Evolutionary conservation across 2,797 vertebrate genomes (phyloP).

Genomic region (Notolabrus celidotus): DNA sequence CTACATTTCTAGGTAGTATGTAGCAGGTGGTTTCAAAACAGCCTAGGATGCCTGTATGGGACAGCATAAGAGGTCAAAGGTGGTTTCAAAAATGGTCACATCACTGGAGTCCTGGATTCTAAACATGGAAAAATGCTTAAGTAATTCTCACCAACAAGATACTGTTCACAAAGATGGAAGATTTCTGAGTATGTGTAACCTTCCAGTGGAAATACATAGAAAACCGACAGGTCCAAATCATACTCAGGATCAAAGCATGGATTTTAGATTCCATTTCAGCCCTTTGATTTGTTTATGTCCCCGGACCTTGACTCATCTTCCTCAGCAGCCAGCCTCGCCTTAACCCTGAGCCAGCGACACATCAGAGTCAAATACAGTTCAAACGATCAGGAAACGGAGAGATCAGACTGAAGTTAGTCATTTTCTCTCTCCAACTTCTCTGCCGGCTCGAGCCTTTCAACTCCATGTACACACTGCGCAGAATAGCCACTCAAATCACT

Average conservation of each 20-base stretch:
- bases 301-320: slow-evolving; percentile 54
- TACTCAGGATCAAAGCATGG: slow-evolving; percentile 36
- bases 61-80: too few relatives aligned
- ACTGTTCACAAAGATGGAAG: background rate
- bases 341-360: slow-evolving; percentile 56
- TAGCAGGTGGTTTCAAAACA: too few relatives aligned
- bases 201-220: background rate
- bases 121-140: too few relatives aligned
- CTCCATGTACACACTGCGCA: slow-evolving; percentile 50
- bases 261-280: slow-evolving; percentile 32
- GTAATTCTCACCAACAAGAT: too few relatives aligned
- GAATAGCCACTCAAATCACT: slow-evolving; percentile 77
- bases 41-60: too few relatives aligned
- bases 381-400: slow-evolving; percentile 58
- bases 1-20: too few relatives aligned
- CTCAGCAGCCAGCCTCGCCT: slow-evolving; percentile 51
- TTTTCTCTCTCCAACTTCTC: slow-evolving; percentile 66
- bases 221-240: slow-evolving; percentile 14
- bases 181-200: slow-evolving; percentile 1
- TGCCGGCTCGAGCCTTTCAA: slow-evolving; percentile 63
- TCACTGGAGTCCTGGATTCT: too few relatives aligned
- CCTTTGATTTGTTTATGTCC: slow-evolving; percentile 55
- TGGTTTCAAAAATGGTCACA: too few relatives aligned
- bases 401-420: slow-evolving; percentile 60
- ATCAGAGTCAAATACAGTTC: slow-evolving; percentile 65